Evolutionary conservation across 2,113 vertebrate genomes (phyloP).

Genomic region (Trogon melanurus): DNA sequence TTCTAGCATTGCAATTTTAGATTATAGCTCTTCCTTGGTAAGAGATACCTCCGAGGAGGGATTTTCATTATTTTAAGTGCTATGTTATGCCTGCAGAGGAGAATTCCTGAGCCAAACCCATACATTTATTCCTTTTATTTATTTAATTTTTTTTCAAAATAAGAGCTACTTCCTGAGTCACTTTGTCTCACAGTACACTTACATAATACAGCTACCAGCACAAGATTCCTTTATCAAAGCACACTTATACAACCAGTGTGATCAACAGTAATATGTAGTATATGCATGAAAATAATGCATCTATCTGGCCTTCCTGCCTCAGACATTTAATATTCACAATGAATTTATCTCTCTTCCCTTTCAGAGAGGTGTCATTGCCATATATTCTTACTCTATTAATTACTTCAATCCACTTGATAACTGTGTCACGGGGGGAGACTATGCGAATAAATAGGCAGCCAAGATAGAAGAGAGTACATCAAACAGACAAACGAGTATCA

Average conservation of each 20-base stretch:
- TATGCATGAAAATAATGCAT: not conserved
- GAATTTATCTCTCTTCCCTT: not conserved
- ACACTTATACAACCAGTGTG: not conserved
- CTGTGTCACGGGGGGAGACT: not conserved
- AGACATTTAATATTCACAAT: not conserved
- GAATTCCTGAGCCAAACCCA: conserved; percentile 22
- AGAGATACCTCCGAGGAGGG: conserved; percentile 15
- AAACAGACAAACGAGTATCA: not conserved
- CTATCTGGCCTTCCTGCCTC: not conserved
- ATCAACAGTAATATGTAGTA: not conserved
- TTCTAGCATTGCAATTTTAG: conserved; percentile 4
- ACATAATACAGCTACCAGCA: not conserved
- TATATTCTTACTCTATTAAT: not conserved
- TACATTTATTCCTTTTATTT: not conserved
- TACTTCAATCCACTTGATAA: not conserved
- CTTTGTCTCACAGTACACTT: not conserved
- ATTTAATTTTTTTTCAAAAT: not conserved
- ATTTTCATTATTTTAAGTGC: conserved; percentile 46
- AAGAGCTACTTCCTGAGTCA: not conserved
- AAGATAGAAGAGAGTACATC: not conserved
- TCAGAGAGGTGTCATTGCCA: not conserved
- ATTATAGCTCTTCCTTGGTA: conserved; percentile 4
- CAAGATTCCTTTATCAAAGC: not conserved
- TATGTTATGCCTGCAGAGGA: conserved; percentile 8
- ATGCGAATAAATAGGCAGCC: not conserved